Percentiles rank a stretch among this genome's conserved stretches.
phyloP scores from a whole-genome alignment of 1,140 invertebrate species.

The Epicauta chinensis region DNA sequence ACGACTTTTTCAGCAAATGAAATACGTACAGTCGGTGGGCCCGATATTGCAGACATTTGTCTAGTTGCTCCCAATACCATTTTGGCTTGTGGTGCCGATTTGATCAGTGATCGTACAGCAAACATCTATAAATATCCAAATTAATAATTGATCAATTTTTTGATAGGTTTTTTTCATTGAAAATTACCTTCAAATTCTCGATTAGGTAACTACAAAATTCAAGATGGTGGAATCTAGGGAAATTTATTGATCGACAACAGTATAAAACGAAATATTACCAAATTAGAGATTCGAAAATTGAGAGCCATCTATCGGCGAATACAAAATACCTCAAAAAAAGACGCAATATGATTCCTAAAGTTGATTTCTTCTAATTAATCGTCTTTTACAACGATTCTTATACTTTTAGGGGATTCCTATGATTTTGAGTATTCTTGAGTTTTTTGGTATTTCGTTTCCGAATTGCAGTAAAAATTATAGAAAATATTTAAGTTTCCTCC shows the following conservation, averaged over 20 bases:
- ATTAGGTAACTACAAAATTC: slow-evolving; percentile 4
- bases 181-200: not conserved
- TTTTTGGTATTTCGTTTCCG: too few species aligned
- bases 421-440: too few species aligned
- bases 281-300: too few species aligned
- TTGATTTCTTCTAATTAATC: too few species aligned
- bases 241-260: not conserved
- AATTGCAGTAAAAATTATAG: too few species aligned
- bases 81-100: slow-evolving; percentile 7
- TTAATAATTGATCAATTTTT: slow-evolving; percentile 3
- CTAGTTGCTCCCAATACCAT: slow-evolving; percentile 2
- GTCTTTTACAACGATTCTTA: too few species aligned
- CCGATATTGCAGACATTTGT: slow-evolving; percentile 19
- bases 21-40: slow-evolving; percentile 23
- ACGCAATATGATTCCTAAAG: too few species aligned
- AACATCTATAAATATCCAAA: slow-evolving; percentile 10
- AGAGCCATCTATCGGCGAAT: too few species aligned
- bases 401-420: too few species aligned
- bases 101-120: slow-evolving; percentile 6
- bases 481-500: too few species aligned
- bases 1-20: slow-evolving; percentile 23
- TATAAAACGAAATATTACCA: too few species aligned
- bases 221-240: slow-evolving; percentile 3
- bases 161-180: not conserved
- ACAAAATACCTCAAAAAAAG: too few species aligned